Base-by-base conservation (phyloP, 2,797 vertebrate species). In the Arnoldichthys spilopterus region DNA sequence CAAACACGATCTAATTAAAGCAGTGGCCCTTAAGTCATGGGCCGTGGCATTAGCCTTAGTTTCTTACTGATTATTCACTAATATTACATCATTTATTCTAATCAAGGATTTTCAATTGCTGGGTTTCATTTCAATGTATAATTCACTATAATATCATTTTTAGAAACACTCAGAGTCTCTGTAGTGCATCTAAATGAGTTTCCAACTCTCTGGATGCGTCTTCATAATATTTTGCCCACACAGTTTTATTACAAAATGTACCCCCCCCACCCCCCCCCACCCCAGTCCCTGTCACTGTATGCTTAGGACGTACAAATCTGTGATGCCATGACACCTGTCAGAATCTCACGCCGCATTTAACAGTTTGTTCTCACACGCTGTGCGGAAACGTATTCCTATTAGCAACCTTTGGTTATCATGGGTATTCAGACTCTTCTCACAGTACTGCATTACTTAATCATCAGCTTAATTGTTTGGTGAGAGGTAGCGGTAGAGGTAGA, bases 341-440 rank as follows among this genome's bases (percentile, higher is more conserved):
- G 16, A 58, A 68, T 62, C 58, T 63, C 58, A 70, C 54, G 51
- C 13, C 30, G 59, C 49, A 47, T 47, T 54, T 30, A 74, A 69
- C 72, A 75, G 43, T 69, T 45, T 26, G 66, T 74, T 63, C 53
- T 67, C 20, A 3, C 30, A 56, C 34, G 54, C 47, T 15, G 47
- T 7, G 26, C 18, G 84, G 84, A 81, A 40, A 78, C 63, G 74
- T 66, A 76, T 88, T 86, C 79, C 75, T 87, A 89, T 89, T 84
- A 88, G 78, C 59, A 78, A 69, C 74, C 54, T 80, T 88, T 86
- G 81, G 77, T 84, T 72, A 83, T 84, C 87, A 74, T 59, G 63
- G 80, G 84, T 71, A 80, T 83, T 81, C 32, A 78, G 84, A 85
- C 84, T 63, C 84, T 69, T 30, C 79, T 26, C 54, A 34, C 45